Evolutionary conservation across 2,113 vertebrate genomes (phyloP), one percentile per base, ranked within the genome.

Genomic region (Todiramphus saurophagus): DNA sequence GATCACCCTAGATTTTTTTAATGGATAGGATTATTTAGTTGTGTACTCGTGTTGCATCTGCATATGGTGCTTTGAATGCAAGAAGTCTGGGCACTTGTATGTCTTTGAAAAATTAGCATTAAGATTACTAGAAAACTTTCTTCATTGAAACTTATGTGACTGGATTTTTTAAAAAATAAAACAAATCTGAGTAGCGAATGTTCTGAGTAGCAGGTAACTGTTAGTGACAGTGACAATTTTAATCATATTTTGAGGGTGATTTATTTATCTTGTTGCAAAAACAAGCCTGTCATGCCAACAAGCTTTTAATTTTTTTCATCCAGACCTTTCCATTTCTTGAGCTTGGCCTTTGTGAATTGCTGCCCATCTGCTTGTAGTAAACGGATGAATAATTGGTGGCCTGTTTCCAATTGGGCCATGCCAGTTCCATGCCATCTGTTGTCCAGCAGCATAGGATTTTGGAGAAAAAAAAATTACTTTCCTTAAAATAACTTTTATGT

Each of bases 291-390:
- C 14, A 58, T 37, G 58, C 96, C 95, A 96, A 80, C n/a, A 94
- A 94, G 96, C 90, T 95, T 97, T 89, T 94, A 96, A 76, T 94
- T 93, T 82, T 89, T 92, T 93, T 85, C 53, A 74, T 96, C 92
- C 89, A 95, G 84, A 93, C 82, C 72, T 87, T 95, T 96, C 83
- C 28, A 83, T 94, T 97, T 96, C 95, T 97, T 98, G 95, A 95
- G 92, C 88, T 98, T 98, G 97, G 95, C 96, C 97, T 94, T 90
- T 96, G 64, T 94, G 48, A 85, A 21, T 83, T 10, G 15, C 62
- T 96, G 78, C 94, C 96, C 97, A 97, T 98, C 98, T 98, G 98
- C 90, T 96, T 83, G 81, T 94, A 96, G 97, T 96, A 97, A 97
- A 96, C 14, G 89, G 96, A 90, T 95, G 96, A 97, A 93, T 97